Evolutionary conservation across 2,113 vertebrate genomes (phyloP).

Genomic region (Jacana jacana): DNA sequence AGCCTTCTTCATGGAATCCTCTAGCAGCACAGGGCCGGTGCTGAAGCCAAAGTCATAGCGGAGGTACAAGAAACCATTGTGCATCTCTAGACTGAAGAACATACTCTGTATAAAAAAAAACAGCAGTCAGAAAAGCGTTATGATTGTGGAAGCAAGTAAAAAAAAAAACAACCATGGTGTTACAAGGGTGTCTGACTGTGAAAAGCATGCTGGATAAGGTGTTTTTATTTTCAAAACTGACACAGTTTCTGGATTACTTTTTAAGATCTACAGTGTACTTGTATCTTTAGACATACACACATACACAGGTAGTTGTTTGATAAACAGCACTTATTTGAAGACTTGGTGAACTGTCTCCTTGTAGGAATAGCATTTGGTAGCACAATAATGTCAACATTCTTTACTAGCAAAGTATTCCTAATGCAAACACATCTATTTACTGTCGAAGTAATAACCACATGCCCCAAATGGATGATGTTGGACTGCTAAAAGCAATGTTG

Average conservation of each 20-base stretch:
- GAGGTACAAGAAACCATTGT: conserved; percentile 85
- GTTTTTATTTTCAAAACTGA: neutral
- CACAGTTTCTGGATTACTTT: neutral
- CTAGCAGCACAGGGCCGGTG: conserved; percentile 81
- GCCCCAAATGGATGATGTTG: neutral
- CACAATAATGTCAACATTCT: neutral
- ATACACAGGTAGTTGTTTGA: neutral
- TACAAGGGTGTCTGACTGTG: neutral
- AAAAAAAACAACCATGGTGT: neutral
- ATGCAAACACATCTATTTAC: neutral
- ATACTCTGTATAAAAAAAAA: conserved; percentile 78
- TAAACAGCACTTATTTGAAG: neutral
- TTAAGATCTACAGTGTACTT: neutral
- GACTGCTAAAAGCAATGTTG: neutral
- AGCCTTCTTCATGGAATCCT: conserved; percentile 84
- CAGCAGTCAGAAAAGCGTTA: neutral
- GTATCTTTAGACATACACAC: neutral
- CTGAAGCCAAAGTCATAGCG: conserved; percentile 93
- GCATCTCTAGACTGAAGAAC: conserved; percentile 92
- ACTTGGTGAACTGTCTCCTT: neutral
- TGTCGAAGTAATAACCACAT: neutral
- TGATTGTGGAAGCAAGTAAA: neutral
- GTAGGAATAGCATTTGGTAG: neutral
- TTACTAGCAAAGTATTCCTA: neutral
- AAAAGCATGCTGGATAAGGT: neutral